Percentiles rank a stretch among this genome's conserved stretches.
Conservation (phyloP, 2,888 invertebrate species). For the Acronicta aceris region DNA sequence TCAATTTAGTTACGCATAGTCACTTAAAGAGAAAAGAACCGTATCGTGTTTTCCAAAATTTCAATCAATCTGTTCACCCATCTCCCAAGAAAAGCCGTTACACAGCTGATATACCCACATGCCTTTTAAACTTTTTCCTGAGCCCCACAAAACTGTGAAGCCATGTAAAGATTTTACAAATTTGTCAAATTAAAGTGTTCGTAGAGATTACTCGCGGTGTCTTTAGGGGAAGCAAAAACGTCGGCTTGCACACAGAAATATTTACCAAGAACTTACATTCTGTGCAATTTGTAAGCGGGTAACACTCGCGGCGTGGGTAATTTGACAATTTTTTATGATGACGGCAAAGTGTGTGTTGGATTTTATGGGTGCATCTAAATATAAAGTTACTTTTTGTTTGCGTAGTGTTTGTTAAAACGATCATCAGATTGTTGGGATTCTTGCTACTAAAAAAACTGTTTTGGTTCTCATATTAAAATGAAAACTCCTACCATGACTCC, state of each 20-base stretch:
- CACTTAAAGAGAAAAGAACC: no score
- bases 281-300: constrained; percentile 52
- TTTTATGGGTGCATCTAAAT: constrained; percentile 24
- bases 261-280: constrained; percentile 51
- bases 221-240: constrained; percentile 42
- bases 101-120: constrained; percentile 25
- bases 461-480: no score
- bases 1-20: no score
- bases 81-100: constrained; percentile 14
- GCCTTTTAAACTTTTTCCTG: constrained; percentile 19
- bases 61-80: background rate
- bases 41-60: background rate
- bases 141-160: constrained; percentile 13
- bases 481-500: no score
- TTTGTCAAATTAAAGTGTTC: constrained; percentile 63
- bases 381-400: constrained; percentile 5
- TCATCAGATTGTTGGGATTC: background rate
- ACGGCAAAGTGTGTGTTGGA: constrained; percentile 23
- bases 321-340: constrained; percentile 44
- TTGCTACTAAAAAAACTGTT: background rate
- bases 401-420: background rate
- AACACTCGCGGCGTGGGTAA: constrained; percentile 34
- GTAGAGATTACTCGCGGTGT: constrained; percentile 44
- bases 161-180: constrained; percentile 48
- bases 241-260: constrained; percentile 40